phyloP scores from a whole-genome alignment of 2,797 vertebrate species.

The Cyprinodon diabolis region DNA sequence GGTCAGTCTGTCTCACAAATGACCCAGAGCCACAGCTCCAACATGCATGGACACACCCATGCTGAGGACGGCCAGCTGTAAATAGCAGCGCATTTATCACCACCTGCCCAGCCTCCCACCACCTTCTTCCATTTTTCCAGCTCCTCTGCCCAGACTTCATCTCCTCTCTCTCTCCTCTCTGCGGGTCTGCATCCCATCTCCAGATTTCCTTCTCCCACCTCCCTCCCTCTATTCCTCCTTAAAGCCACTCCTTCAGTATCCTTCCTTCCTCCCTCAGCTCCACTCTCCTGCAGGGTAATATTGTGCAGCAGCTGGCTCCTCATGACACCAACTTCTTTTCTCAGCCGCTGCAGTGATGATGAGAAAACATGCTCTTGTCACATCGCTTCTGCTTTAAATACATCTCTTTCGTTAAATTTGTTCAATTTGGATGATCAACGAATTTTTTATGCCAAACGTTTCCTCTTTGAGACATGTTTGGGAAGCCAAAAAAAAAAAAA shows the following conservation, averaged over 20 bases:
- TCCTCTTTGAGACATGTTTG: neutral
- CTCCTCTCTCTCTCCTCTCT: conserved; percentile 19
- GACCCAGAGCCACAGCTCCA: conserved; percentile 57
- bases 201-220: conserved; percentile 48
- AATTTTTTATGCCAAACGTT: neutral
- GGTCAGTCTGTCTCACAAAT: conserved; percentile 69
- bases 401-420: neutral
- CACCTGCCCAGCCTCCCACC: conserved; percentile 50
- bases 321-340: conserved; percentile 55
- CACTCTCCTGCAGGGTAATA: conserved; percentile 44
- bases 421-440: neutral
- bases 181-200: conserved; percentile 33
- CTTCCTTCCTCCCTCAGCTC: conserved; percentile 37
- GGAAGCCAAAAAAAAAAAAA: neutral
- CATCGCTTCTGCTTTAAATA: conserved; percentile 18
- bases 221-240: conserved; percentile 35
- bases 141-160: conserved; percentile 35
- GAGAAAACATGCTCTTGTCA: conserved; percentile 54
- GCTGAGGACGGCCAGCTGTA: conserved; percentile 45
- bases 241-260: conserved; percentile 57
- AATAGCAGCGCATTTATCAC: conserved; percentile 76
- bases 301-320: conserved; percentile 55
- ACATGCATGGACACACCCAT: conserved; percentile 39
- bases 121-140: conserved; percentile 40
- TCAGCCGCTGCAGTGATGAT: conserved; percentile 44